Evolutionary conservation across 2,888 invertebrate species (phyloP), one percentile per base, ranked within the genome.

Genomic region (Ochlodes sylvanus): DNA sequence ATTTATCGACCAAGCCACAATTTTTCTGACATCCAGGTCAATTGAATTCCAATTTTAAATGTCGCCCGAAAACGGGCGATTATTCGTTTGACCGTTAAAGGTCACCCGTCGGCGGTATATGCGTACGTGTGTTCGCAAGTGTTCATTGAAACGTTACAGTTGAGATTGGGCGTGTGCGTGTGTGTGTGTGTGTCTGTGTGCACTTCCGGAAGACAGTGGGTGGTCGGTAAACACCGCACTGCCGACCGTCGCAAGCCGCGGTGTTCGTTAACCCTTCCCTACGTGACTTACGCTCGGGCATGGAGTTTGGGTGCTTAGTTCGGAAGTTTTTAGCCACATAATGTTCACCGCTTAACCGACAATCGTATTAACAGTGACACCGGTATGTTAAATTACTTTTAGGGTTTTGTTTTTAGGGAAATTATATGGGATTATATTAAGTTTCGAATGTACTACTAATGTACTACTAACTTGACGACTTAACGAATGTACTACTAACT

Each of bases 201-300:
- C 27, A 50, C 58, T 66, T 66, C 66, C 66, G 66, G 66, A 38
- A 41, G 56, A 54, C 21, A 42, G 15, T 65, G 65, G 66, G 66
- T 66, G 65, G 65, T 58, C 65, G 27, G 52, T 52, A 50, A 38
- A 63, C 41, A 42, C 17, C n/a, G n/a, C n/a, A n/a, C n/a, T n/a
- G 32, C 3, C 5, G 27, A 27, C 15, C 19, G n/a, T 50, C 50
- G 19, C 19, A 52, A 3, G 21, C 32, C 4, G 44, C 27, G 34
- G 21, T 63, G 63, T 55, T 60, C 60, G 42, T 60, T 44, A 60
- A 44, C 60, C 60, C 44, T 60, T 41, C 21, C 17, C 12, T 58
- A 58, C 58, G 58, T 58, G 58, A 58, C 58, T 58, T 21, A 19
- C 4, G 21, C 58, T 14, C 21, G 42, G 19, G 15, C 15, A 14